Percentiles rank a stretch among this genome's conserved stretches.
Conservation (phyloP, 2,113 vertebrate species). For the Tachuris rubrigastra region DNA sequence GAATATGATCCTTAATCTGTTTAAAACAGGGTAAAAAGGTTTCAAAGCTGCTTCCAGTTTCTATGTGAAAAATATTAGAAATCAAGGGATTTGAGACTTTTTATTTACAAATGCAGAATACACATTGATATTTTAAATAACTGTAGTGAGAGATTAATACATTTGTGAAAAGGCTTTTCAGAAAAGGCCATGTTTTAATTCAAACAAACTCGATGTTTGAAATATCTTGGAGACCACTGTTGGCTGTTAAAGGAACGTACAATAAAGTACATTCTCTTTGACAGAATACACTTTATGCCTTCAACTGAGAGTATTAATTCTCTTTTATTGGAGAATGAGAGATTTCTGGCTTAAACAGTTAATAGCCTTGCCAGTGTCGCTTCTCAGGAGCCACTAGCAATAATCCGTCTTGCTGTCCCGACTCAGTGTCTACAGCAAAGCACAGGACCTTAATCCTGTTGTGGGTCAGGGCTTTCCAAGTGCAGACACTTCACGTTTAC, state of each 20-base stretch:
- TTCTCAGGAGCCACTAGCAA: background rate
- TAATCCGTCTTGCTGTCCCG: background rate
- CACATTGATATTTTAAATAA: background rate
- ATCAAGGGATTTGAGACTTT: background rate
- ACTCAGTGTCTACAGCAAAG: background rate
- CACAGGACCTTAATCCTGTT: background rate
- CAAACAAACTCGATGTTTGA: background rate
- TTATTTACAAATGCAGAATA: background rate
- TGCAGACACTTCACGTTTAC: background rate
- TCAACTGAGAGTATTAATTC: background rate
- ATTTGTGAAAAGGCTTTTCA: background rate
- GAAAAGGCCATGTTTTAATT: background rate
- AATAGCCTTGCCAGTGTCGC: background rate
- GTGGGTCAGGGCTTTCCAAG: background rate
- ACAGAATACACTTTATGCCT: background rate
- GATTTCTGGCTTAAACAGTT: background rate
- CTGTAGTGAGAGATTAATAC: background rate
- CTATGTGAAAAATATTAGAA: background rate
- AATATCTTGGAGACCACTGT: rapidly evolving
- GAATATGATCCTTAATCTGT: background rate
- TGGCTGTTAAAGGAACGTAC: background rate
- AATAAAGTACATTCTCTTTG: background rate
- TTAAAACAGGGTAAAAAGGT: background rate
- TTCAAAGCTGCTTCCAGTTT: background rate
- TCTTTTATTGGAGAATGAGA: background rate